phyloP scores from a whole-genome alignment of 1,140 invertebrate species.

The Trialeurodes vaporariorum region DNA sequence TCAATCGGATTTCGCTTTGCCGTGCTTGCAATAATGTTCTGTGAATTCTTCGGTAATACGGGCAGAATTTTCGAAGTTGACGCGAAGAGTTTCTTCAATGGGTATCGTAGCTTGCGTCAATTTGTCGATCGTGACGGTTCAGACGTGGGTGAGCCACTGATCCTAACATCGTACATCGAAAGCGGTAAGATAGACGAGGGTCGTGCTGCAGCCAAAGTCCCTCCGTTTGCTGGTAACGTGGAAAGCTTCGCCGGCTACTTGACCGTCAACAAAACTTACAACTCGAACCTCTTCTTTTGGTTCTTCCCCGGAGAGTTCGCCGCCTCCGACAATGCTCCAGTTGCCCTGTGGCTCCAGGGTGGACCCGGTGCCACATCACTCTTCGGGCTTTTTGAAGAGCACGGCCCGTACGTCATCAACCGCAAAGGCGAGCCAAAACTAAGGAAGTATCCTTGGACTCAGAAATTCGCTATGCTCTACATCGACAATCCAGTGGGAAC shows the following conservation, averaged over 20 bases:
- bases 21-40: no score
- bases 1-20: no score
- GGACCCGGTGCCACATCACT: slow-evolving; percentile 56
- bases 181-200: slow-evolving; percentile 15
- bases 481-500: slow-evolving; percentile 82
- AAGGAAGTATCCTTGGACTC: slow-evolving; percentile 51
- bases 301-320: slow-evolving; percentile 48
- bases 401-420: slow-evolving; percentile 28
- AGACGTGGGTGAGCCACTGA: slow-evolving; percentile 8
- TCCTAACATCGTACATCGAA: slow-evolving; percentile 19
- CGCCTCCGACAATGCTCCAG: slow-evolving; percentile 29
- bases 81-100: no score
- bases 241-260: slow-evolving; percentile 48
- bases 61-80: no score
- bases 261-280: slow-evolving; percentile 53
- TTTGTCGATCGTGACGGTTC: no score
- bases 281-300: slow-evolving; percentile 60
- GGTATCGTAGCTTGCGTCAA: no score
- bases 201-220: slow-evolving; percentile 9
- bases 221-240: slow-evolving; percentile 2
- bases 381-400: slow-evolving; percentile 58
- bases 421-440: neutral
- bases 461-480: slow-evolving; percentile 63
- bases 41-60: no score
- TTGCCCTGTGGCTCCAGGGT: slow-evolving; percentile 66